Base-by-base conservation (phyloP, 2,888 invertebrate genomes). In the Nemurella pictetii region DNA sequence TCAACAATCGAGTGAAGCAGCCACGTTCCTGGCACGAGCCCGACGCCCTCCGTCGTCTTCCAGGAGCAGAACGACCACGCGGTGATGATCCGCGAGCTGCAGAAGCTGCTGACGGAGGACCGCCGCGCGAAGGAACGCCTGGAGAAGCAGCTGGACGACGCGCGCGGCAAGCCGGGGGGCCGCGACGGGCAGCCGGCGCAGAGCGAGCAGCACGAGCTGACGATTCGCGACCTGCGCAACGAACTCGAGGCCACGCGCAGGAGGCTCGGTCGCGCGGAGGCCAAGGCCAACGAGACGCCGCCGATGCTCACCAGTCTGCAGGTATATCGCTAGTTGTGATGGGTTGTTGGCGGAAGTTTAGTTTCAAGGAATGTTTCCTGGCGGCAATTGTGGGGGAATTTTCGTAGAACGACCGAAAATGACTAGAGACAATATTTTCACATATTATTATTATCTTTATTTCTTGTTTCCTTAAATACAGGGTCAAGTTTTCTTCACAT, bases 101-200 rank as follows among this genome's bases (percentile, higher is more conserved):
- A 97, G 88, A 92, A 94, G 88, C 92, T 96, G 84, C 90, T 96
- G 83, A 93, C 94, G 27, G 94, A 94, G 86, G 97, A 97, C 89
- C 93, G 96, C 30, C 94, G 93, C 87, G 92, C 92, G 0, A 95
- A 95, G 89, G 96, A 96, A 88, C 94, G 94, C 86, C 90, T 96
- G 4, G 96, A 97, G 89, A 91, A 92, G 87, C 93, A 94, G 87
- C 86, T 93, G 0, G 92, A 92, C 87, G 92, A 93, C 87, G 88
- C 92, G 2, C 92, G 91, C 88, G 91, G 88, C 75, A 91, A 91
- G 86, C 90, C 91, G 28, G 90, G 90, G 2, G 89, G 87, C 88
- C 91, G 78, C 25, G 87, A 86, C 83, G 83, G 84, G n/a, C 86
- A 87, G 28, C 83, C 86, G 26, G 87, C 87, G 15, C 87, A 87